Conservation (phyloP, 1,140 invertebrate species). For the Sycobia sp. region DNA sequence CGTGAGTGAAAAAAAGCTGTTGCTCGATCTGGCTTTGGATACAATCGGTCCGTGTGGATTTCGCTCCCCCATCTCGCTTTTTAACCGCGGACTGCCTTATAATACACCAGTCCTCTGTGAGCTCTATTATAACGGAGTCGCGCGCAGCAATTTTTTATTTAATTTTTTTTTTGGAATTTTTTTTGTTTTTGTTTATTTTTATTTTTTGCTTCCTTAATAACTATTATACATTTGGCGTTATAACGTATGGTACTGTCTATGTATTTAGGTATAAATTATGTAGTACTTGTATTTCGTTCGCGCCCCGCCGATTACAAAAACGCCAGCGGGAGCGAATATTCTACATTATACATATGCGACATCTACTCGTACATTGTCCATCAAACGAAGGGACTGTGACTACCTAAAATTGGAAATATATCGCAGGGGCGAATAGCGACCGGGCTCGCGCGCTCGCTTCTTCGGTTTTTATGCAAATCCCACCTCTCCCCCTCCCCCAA, state of each 20-base stretch:
- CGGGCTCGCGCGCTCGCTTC: neutral
- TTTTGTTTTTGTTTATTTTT: too few relatives aligned
- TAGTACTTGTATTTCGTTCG: conserved; percentile 47
- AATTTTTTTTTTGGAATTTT: too few relatives aligned
- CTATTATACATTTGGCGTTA: conserved; percentile 64
- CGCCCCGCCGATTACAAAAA: conserved; percentile 36
- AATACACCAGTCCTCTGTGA: conserved; percentile 32
- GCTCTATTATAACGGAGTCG: too few relatives aligned
- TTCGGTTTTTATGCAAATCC: too few relatives aligned
- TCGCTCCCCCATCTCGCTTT: conserved; percentile 22
- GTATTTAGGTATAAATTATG: conserved; percentile 58
- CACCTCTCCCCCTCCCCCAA: neutral
- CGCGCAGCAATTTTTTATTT: too few relatives aligned
- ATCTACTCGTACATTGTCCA: conserved; percentile 49
- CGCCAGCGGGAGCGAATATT: conserved; percentile 7
- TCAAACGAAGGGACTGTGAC: conserved; percentile 50
- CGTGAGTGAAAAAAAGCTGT: conserved; percentile 25
- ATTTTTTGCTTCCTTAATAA: conserved; percentile 46
- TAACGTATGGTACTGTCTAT: conserved; percentile 60
- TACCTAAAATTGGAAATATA: conserved; percentile 51
- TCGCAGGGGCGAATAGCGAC: conserved; percentile 38
- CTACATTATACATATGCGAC: conserved; percentile 44
- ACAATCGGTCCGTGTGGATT: conserved; percentile 16
- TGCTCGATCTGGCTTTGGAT: conserved; percentile 36
- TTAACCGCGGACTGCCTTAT: conserved; percentile 34